Percentiles rank a stretch among this genome's conserved stretches.
These are phyloP conservation scores for Neoitamus cyanurus DNA, from an alignment of 2,888 invertebrate genomes.

Conservation along the genomic window DNA sequence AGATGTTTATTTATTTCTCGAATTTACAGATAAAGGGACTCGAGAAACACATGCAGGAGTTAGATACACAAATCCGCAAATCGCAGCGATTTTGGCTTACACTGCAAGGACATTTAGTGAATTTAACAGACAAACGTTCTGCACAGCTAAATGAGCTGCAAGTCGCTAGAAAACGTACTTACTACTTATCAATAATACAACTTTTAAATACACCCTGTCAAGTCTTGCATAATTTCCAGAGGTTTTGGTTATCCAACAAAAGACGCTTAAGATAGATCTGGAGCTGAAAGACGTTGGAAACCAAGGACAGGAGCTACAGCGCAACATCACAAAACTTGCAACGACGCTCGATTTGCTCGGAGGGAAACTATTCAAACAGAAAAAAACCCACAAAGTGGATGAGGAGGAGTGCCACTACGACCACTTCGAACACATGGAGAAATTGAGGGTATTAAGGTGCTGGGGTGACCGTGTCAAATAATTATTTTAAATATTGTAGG, in stretches of 20 bases:
- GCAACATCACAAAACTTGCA: constrained; percentile 71
- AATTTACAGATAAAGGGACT: constrained; percentile 70
- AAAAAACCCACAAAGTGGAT: constrained; percentile 68
- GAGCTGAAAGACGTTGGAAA: constrained; percentile 71
- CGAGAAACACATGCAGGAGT: constrained; percentile 73
- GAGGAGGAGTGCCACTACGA: constrained; percentile 70
- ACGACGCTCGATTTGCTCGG: constrained; percentile 72
- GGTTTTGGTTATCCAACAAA: constrained; percentile 75
- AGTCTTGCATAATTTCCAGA: constrained; percentile 56
- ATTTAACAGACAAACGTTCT: constrained; percentile 76
- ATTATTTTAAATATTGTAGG: constrained; percentile 64
- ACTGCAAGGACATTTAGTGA: constrained; percentile 78
- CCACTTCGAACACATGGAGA: constrained; percentile 68
- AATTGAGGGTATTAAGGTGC: constrained; percentile 66
- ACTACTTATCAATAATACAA: background rate
- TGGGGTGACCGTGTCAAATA: background rate
- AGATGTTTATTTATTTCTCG: background rate
- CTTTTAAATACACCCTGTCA: background rate
- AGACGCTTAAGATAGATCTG: constrained; percentile 75
- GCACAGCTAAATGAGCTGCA: constrained; percentile 76
- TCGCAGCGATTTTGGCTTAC: constrained; percentile 81
- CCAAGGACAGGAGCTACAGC: constrained; percentile 70
- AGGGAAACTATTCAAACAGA: constrained; percentile 70
- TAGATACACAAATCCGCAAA: constrained; percentile 69
- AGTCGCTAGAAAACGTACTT: constrained; percentile 77